Percentiles rank a stretch among this genome's conserved stretches.
phyloP scores from a whole-genome alignment of 2,888 invertebrate genomes.

The Scaptomyza caliginosa region DNA sequence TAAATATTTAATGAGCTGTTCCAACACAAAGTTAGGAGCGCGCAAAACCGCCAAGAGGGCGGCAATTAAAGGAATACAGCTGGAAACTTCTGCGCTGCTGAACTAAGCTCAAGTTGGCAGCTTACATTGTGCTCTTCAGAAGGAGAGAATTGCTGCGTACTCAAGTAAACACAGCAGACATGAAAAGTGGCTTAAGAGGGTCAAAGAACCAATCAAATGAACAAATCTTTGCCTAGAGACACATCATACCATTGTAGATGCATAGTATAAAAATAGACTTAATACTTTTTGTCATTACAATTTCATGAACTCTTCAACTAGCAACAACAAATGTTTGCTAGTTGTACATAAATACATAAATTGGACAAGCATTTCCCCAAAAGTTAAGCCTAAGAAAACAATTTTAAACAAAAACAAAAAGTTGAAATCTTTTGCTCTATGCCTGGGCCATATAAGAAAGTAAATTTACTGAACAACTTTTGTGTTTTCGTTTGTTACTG shows the following conservation, averaged over 20 bases:
- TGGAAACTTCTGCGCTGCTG: constrained; percentile 28
- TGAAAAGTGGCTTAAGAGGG: constrained; percentile 1
- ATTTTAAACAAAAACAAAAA: not conserved
- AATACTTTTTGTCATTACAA: not conserved
- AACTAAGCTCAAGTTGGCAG: constrained; percentile 27
- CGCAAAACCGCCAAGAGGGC: not conserved
- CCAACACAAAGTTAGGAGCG: not conserved
- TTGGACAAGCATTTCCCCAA: not conserved
- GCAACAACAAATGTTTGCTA: not conserved
- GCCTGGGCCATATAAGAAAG: not conserved
- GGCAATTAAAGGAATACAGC: constrained; percentile 29
- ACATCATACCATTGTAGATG: not conserved
- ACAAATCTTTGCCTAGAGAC: not conserved
- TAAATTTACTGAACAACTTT: not conserved
- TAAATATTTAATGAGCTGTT: constrained; percentile 13
- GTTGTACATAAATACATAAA: not conserved
- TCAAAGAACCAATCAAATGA: constrained; percentile 4
- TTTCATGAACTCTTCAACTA: not conserved
- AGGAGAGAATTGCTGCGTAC: not conserved
- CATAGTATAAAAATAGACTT: not conserved
- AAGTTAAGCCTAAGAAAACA: no score
- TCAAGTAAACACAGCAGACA: constrained; percentile 6
- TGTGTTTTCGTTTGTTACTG: not conserved
- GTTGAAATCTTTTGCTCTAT: not conserved
- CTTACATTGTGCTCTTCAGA: constrained; percentile 18